Base-by-base conservation (phyloP, 2,888 invertebrate genomes). In the Scaptomyza caliginosa region DNA sequence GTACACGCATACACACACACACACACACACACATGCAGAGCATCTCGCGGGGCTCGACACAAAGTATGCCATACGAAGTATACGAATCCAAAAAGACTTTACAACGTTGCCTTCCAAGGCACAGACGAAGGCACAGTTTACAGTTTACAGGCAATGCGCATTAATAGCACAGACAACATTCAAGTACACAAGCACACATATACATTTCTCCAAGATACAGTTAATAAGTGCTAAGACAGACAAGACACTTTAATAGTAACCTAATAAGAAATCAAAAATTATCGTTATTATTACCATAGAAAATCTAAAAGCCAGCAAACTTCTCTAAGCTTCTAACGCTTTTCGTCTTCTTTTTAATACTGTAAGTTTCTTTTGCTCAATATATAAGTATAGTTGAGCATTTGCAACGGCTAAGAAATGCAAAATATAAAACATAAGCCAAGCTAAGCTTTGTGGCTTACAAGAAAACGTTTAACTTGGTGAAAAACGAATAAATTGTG, bases 101-200 rank as follows among this genome's bases (percentile, higher is more conserved):
- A 39, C 57, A 62, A 60, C 46, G 45, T 52, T 38, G 36, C 52
- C 50, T 40, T 50, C 55, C 46, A 40, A 56, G 28, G 24, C 49
- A 67, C 3, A 34, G 16, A 4, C 8, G 56, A 39, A 63, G 74
- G 70, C 64, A 55, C 30, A 28, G 28, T 11, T 28, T 11, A 32
- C 30, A 32, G 32, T 32, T 32, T 32, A 62, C 46, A 64, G 74
- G 74, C 64, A 55, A 67, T 58, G 82, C 74, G 76, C 82, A 81
- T 85, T 86, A 83, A 85, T 78, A 86, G 85, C 82, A 76, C 72
- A 81, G 59, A 62, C 63, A 71, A 66, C 52, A 42, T 11, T 11
- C 19, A 39, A 19, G 17, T 19, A 66, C 60, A 40, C 28, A 40
- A 21, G 38, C 45, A 58, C 48, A 55, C 51, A 55, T 32, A 56